Evolutionary conservation across 2,888 invertebrate genomes (phyloP).

Genomic region (Malthinus flaveolus): DNA sequence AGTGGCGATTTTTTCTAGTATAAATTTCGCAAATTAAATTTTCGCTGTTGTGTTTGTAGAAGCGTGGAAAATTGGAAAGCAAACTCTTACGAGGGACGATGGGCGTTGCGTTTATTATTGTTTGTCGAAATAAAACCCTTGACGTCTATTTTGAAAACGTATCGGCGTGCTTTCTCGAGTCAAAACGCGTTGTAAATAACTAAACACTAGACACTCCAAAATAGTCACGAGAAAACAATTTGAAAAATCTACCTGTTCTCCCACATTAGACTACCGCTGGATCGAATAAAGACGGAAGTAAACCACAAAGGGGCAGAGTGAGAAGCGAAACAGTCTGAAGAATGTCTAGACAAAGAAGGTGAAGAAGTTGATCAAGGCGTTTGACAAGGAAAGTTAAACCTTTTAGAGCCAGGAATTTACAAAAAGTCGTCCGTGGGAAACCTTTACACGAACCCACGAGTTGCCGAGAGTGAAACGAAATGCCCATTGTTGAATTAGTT

Average conservation of each 20-base stretch:
- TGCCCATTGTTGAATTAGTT: constrained; percentile 24
- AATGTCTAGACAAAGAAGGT: constrained; percentile 49
- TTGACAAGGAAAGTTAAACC: constrained; percentile 42
- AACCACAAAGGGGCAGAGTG: constrained; percentile 25
- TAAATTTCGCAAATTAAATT: no score
- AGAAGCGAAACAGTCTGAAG: constrained; percentile 40
- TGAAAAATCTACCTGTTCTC: constrained; percentile 32
- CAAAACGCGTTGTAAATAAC: constrained; percentile 21
- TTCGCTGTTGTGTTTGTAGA: no score
- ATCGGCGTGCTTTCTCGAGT: constrained; percentile 6
- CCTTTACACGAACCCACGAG: constrained; percentile 46
- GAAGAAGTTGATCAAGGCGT: constrained; percentile 29
- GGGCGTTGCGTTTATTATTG: background rate
- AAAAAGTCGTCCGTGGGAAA: constrained; percentile 54
- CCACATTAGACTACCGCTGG: constrained; percentile 26
- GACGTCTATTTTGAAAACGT: background rate
- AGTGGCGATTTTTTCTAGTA: no score
- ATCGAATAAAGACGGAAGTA: constrained; percentile 16
- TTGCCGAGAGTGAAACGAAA: constrained; percentile 28
- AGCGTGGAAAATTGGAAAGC: no score
- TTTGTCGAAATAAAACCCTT: background rate
- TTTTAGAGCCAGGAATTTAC: constrained; percentile 50
- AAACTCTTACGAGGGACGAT: background rate
- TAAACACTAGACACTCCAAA: constrained; percentile 11
- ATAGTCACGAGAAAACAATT: constrained; percentile 27